Evolutionary conservation across 2,888 invertebrate species (phyloP), one percentile per base, ranked within the genome.

Genomic region (Sinohyriopsis cumingii): DNA sequence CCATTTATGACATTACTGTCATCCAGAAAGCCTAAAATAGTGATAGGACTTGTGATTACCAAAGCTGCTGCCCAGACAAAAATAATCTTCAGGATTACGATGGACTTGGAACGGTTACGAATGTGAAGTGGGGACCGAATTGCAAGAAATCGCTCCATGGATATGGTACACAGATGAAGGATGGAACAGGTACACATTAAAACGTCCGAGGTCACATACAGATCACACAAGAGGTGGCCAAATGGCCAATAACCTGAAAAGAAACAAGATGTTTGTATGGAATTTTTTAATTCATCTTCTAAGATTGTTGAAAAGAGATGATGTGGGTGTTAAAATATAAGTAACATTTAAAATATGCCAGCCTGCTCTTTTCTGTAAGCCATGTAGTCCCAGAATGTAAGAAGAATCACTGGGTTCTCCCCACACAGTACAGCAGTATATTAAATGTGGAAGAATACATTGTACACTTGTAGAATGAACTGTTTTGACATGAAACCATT

Each of bases 51-150:
- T n/a, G 90, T 82, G 69, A 92, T 86, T 3, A 90, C 91, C 18
- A 92, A 80, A 3, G 98, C 96, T 69, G 97, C 92, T 59, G 97
- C 92, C 98, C 98, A 98, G 1, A 98, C 98, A 87, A 97, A 94
- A 22, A 94, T 93, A 67, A 99, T 97, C 91, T 98, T 98, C 77
- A 97, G 63, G 53, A 88, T 82, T 62, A 91, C 90, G 19, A 86
- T 77, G 9, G 81, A 75, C 72, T 86, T 85, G 59, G 89, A 88
- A 77, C 88, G 89, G 80, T 87, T 87, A 56, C 89, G 82, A 20
- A 84, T 82, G 63, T 85, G 82, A 94, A 98, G 95, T 0, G 98
- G 98, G 86, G 96, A 96, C 28, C 96, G 93, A 68, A 96, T 93
- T 45, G 96, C 96, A 64, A 97, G 93, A 90, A 96, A 98, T 86